A percentile compares a stretch with the other conserved stretches of the same genome.
Evolutionary conservation across 2,888 invertebrate species (phyloP).

Genomic region (Drosophila rellima): DNA sequence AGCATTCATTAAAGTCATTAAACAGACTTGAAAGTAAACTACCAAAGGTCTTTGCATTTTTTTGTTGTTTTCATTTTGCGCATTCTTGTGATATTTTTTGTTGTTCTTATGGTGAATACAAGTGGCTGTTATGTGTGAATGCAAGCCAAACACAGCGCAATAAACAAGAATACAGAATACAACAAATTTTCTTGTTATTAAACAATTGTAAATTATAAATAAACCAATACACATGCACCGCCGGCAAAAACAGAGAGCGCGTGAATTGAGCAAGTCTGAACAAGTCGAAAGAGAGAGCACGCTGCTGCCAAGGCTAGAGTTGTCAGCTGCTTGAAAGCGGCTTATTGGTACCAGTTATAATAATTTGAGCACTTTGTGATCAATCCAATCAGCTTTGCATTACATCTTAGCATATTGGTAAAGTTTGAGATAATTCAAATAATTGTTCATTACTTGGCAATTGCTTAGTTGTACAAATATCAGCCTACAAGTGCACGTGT

Average conservation of each 20-base stretch:
- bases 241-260: constrained; percentile 76
- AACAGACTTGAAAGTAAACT: background rate
- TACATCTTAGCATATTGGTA: background rate
- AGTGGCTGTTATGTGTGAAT: background rate
- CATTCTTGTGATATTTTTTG: background rate
- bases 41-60: background rate
- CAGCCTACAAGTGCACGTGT: background rate
- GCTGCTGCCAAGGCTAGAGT: constrained; percentile 36
- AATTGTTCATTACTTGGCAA: background rate
- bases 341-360: constrained; percentile 3
- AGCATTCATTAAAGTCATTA: background rate
- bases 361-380: background rate
- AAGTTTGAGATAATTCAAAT: background rate
- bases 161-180: background rate
- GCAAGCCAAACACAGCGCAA: background rate
- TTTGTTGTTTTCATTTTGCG: background rate
- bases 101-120: background rate
- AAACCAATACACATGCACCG: constrained; percentile 70
- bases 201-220: constrained; percentile 71
- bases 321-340: constrained; percentile 55
- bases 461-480: background rate
- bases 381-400: too few relatives aligned
- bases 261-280: constrained; percentile 21
- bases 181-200: constrained; percentile 22
- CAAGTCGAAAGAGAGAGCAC: constrained; percentile 18